These are phyloP conservation scores for Hemitrygon akajei DNA, from an alignment of 2,797 vertebrate genomes.

Conservation along the genomic window DNA sequence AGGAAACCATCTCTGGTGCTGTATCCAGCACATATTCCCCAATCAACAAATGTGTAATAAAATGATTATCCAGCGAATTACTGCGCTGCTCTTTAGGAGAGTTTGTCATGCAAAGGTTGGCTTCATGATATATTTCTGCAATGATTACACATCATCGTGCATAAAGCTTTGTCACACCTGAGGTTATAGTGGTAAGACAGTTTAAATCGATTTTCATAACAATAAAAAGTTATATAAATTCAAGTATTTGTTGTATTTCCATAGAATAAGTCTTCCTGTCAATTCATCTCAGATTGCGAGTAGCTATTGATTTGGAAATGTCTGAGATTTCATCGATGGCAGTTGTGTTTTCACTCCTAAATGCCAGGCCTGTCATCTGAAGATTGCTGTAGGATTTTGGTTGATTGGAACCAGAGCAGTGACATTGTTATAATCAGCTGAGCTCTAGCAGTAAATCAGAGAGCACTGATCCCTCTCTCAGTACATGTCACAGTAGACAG, in stretches of 20 bases:
- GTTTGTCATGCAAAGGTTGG: background rate
- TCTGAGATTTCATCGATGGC: background rate
- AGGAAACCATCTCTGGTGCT: background rate
- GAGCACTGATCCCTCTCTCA: background rate
- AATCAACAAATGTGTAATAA: background rate
- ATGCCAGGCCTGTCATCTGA: background rate
- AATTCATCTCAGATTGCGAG: background rate
- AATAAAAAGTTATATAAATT: background rate
- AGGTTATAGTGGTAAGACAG: background rate
- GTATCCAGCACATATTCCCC: background rate
- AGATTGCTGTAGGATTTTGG: background rate
- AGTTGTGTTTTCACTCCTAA: background rate
- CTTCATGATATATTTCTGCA: background rate
- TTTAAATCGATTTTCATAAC: background rate
- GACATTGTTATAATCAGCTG: constrained; percentile 7
- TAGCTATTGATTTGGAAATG: background rate
- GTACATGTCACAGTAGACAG: background rate
- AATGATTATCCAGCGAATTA: background rate
- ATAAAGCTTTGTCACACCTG: background rate
- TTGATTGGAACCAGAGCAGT: background rate
- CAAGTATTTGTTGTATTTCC: too few species aligned
- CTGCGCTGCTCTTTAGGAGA: background rate
- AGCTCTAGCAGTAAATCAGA: constrained; percentile 3
- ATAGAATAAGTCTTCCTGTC: background rate
- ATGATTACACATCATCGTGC: background rate